Percentiles rank a stretch among this genome's conserved stretches.
Evolutionary conservation across 2,113 vertebrate genomes (phyloP).

Genomic region (Oreochromis spilurus): DNA sequence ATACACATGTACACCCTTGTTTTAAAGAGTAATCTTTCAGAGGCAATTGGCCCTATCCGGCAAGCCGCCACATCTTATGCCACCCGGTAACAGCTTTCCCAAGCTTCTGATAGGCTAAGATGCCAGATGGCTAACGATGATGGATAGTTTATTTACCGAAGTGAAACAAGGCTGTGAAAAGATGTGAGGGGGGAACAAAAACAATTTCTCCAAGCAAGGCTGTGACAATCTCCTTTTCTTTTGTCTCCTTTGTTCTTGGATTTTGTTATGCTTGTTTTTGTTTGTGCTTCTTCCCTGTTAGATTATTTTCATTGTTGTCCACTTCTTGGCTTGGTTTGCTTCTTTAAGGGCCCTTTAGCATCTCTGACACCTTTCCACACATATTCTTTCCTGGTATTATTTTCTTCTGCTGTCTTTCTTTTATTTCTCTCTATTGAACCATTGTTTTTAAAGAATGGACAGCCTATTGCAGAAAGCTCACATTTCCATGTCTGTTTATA

Average conservation of each 20-base stretch:
- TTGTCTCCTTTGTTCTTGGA: not conserved
- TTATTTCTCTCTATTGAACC: not conserved
- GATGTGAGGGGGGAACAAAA: not conserved
- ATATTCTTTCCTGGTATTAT: not conserved
- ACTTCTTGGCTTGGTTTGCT: not conserved
- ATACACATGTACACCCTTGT: constrained; percentile 41
- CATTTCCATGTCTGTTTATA: not conserved
- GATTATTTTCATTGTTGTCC: not conserved
- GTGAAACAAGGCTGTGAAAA: constrained; percentile 53
- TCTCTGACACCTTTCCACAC: not conserved
- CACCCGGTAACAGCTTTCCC: constrained; percentile 60
- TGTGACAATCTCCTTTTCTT: not conserved
- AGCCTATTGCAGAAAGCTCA: rapidly evolving
- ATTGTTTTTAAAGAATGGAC: not conserved
- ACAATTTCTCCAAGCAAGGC: not conserved
- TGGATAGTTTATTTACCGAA: constrained; percentile 68
- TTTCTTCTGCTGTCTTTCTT: not conserved
- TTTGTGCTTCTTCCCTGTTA: not conserved
- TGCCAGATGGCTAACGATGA: constrained; percentile 64
- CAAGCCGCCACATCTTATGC: constrained; percentile 30
- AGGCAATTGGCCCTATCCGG: constrained; percentile 61
- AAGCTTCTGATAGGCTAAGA: constrained; percentile 43
- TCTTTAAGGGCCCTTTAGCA: not conserved
- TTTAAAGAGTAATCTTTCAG: constrained; percentile 56
- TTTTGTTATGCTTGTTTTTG: not conserved